Conservation (phyloP, 2,888 invertebrate species). For the Noctuana brunneofusca region DNA sequence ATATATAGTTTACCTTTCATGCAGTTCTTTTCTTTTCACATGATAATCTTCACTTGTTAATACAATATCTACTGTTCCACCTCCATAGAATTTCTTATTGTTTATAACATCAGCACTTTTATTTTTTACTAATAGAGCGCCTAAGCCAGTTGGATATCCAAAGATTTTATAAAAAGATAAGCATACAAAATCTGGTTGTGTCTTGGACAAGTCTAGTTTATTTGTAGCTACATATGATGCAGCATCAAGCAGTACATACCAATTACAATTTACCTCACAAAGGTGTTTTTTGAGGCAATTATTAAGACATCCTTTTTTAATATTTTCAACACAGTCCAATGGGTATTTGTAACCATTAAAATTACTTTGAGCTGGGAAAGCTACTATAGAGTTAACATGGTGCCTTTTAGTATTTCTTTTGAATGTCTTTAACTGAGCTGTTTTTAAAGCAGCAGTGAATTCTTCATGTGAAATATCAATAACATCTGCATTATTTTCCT, state of each 20-base stretch:
- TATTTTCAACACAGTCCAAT: slow-evolving; percentile 85
- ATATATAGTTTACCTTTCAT: slow-evolving; percentile 90
- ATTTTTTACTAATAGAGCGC: slow-evolving; percentile 92
- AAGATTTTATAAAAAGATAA: slow-evolving; percentile 99
- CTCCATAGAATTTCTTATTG: slow-evolving; percentile 92
- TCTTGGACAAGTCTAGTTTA: slow-evolving; percentile 86
- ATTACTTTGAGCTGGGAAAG: slow-evolving; percentile 96
- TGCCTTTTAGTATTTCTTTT: slow-evolving; percentile 46
- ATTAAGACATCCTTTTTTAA: slow-evolving; percentile 84
- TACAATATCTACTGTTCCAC: slow-evolving; percentile 95
- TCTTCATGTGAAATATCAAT: slow-evolving; percentile 82
- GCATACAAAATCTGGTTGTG: slow-evolving; percentile 93
- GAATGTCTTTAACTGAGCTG: slow-evolving; percentile 36
- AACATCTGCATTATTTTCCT: slow-evolving; percentile 78
- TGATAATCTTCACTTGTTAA: slow-evolving; percentile 88
- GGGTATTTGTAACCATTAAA: slow-evolving; percentile 97
- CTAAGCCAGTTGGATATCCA: slow-evolving; percentile 96
- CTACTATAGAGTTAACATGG: slow-evolving; percentile 84
- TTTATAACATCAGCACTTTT: slow-evolving; percentile 82
- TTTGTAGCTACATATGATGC: slow-evolving; percentile 91
- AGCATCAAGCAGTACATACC: slow-evolving; percentile 93
- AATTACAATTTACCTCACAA: slow-evolving; percentile 73
- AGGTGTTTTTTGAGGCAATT: slow-evolving; percentile 60
- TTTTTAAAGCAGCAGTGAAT: slow-evolving; percentile 68
- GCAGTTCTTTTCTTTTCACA: slow-evolving; percentile 85